phyloP scores from a whole-genome alignment of 2,888 invertebrate species.

The Zygogramma bicolorata region DNA sequence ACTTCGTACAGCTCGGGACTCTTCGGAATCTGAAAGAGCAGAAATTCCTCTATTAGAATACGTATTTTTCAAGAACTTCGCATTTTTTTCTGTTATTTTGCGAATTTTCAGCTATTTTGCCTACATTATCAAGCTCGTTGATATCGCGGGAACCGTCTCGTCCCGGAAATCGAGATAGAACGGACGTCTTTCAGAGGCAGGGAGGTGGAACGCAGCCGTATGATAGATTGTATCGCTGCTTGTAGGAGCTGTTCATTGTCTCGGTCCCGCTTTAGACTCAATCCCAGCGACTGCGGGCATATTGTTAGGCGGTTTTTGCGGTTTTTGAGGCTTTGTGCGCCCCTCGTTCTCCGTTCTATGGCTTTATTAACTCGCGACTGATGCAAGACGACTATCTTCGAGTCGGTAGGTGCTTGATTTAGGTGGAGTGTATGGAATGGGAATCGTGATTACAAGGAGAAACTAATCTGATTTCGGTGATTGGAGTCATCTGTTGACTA shows the following conservation, averaged over 20 bases:
- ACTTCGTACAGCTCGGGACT: too few relatives aligned
- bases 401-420: not conserved
- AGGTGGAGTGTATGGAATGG: not conserved
- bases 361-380: conserved; percentile 27
- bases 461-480: not conserved
- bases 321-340: conserved; percentile 22
- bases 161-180: conserved; percentile 42
- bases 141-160: conserved; percentile 33
- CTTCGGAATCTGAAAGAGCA: too few relatives aligned
- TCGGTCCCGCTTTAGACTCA: conserved; percentile 29
- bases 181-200: conserved; percentile 41
- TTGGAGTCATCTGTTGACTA: too few relatives aligned
- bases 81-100: too few relatives aligned
- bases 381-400: conserved; percentile 5
- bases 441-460: not conserved
- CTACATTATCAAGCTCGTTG: conserved; percentile 46
- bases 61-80: too few relatives aligned
- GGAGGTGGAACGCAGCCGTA: conserved; percentile 39
- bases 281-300: conserved; percentile 39
- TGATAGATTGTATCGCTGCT: conserved; percentile 47
- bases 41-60: too few relatives aligned
- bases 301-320: conserved; percentile 42
- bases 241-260: conserved; percentile 42
- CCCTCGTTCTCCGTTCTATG: conserved; percentile 20
- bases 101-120: too few relatives aligned